These are phyloP conservation scores for Verasper variegatus DNA, from an alignment of 2,113 vertebrate genomes.

Conservation along the genomic window DNA sequence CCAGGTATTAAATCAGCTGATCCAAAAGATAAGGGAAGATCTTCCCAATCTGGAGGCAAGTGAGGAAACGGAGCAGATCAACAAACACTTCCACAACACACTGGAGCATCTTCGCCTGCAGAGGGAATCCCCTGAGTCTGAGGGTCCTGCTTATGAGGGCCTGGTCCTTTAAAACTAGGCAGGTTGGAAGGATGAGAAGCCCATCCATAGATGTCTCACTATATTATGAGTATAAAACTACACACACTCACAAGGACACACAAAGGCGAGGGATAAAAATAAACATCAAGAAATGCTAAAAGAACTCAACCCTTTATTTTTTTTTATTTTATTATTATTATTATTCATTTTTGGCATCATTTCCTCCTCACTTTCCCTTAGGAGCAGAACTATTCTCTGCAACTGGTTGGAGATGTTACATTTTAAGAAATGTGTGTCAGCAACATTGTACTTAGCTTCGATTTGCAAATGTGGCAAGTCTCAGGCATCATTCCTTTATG, in stretches of 20 bases:
- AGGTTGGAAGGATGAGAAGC: conserved; percentile 33
- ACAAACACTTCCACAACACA: conserved; percentile 99
- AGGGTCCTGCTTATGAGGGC: conserved; percentile 96
- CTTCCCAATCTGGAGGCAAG: conserved; percentile 96
- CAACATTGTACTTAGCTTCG: conserved; percentile 22
- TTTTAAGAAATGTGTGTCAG: conserved; percentile 26
- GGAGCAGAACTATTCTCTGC: background rate
- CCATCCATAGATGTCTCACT: conserved; percentile 30
- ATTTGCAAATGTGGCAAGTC: conserved; percentile 17
- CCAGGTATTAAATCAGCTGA: conserved; percentile 97
- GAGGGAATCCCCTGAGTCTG: conserved; percentile 93
- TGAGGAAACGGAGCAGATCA: conserved; percentile 99
- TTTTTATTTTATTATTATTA: background rate
- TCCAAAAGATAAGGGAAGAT: conserved; percentile 99
- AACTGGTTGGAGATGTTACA: conserved; percentile 13
- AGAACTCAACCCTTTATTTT: conserved; percentile 18
- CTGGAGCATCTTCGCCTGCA: conserved; percentile 97
- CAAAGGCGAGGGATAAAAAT: conserved; percentile 31
- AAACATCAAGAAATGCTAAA: conserved; percentile 40
- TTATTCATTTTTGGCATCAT: conserved; percentile 6
- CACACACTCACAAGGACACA: conserved; percentile 47
- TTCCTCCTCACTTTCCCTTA: conserved; percentile 10
- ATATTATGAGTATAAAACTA: conserved; percentile 54
- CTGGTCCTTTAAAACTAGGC: conserved; percentile 83
- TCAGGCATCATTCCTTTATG: conserved; percentile 33